Conservation (phyloP, 2,797 vertebrate species). For the Denticeps clupeoides region DNA sequence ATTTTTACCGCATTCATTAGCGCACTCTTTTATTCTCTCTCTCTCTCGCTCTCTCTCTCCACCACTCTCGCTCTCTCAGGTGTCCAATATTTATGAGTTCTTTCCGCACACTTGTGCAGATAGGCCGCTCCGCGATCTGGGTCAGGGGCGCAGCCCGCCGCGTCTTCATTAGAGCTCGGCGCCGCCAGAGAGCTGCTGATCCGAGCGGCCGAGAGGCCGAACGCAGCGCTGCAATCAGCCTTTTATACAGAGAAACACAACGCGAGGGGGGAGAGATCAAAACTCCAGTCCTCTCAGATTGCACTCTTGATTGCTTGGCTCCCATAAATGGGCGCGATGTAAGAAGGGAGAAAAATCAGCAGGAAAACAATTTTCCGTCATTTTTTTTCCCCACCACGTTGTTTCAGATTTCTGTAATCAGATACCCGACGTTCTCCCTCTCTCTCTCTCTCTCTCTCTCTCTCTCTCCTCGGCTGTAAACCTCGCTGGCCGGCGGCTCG, state of each 20-base stretch:
- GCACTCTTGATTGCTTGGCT: conserved; percentile 43
- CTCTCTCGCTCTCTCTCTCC: conserved; percentile 7
- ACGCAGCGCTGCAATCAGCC: too few relatives aligned
- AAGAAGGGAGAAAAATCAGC: conserved; percentile 33
- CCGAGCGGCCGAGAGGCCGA: too few relatives aligned
- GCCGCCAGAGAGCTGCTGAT: too few relatives aligned
- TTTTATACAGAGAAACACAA: conserved; percentile 2
- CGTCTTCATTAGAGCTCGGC: conserved; percentile 18
- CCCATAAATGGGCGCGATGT: conserved; percentile 33
- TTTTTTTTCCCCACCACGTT: conserved; percentile 24
- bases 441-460: conserved; percentile 10
- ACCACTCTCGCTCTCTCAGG: conserved; percentile 5
- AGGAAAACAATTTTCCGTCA: conserved; percentile 25
- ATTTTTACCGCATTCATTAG: conserved; percentile 39
- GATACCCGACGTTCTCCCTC: conserved; percentile 24
- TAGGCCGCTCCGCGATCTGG: conserved; percentile 26
- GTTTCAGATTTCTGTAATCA: conserved; percentile 31
- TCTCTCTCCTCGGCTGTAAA: conserved; percentile 14
- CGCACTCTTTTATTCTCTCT: conserved; percentile 5
- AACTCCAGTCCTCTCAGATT: conserved; percentile 40
- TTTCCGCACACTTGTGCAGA: conserved; percentile 9
- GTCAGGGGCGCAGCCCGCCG: conserved; percentile 20
- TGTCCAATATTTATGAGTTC: not conserved
- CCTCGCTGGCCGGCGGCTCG: too few relatives aligned
- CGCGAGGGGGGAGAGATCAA: conserved; percentile 15